phyloP scores from a whole-genome alignment of 2,797 vertebrate species.

The Lagodon rhomboides region DNA sequence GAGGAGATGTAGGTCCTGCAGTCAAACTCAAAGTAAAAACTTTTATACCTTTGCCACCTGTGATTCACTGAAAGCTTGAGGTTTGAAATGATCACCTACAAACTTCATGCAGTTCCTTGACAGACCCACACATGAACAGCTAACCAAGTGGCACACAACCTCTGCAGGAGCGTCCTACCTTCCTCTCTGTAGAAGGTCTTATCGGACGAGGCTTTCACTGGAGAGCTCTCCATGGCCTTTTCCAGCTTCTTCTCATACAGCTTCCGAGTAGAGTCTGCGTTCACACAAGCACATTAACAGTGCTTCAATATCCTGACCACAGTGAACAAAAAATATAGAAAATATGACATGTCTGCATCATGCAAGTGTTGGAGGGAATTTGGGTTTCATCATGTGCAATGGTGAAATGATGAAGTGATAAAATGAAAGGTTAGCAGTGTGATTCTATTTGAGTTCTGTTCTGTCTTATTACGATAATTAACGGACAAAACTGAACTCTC shows the following conservation, averaged over 20 bases:
- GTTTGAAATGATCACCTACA: not conserved
- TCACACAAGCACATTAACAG: slow-evolving; percentile 29
- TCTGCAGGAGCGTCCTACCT: slow-evolving; percentile 52
- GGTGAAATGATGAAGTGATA: not conserved
- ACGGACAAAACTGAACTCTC: not conserved
- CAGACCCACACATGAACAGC: not conserved
- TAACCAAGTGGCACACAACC: not conserved
- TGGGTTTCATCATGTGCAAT: not conserved
- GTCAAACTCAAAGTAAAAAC: not conserved
- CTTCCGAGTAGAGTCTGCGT: slow-evolving; percentile 72
- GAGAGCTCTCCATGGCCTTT: slow-evolving; percentile 63
- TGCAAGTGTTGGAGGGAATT: not conserved
- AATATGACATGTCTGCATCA: not conserved
- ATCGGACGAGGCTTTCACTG: slow-evolving; percentile 62
- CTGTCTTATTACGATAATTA: not conserved
- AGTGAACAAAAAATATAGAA: not conserved
- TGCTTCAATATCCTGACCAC: not conserved
- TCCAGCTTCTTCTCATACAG: slow-evolving; percentile 84
- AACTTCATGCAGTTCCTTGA: not conserved
- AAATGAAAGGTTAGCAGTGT: not conserved
- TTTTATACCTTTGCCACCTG: not conserved
- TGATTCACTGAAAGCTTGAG: not conserved
- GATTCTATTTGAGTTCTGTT: not conserved
- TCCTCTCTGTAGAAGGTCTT: slow-evolving; percentile 87
- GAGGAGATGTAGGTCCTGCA: not conserved